Evolutionary conservation across 1,140 invertebrate species (phyloP).

Genomic region (Cherax quadricarinatus): DNA sequence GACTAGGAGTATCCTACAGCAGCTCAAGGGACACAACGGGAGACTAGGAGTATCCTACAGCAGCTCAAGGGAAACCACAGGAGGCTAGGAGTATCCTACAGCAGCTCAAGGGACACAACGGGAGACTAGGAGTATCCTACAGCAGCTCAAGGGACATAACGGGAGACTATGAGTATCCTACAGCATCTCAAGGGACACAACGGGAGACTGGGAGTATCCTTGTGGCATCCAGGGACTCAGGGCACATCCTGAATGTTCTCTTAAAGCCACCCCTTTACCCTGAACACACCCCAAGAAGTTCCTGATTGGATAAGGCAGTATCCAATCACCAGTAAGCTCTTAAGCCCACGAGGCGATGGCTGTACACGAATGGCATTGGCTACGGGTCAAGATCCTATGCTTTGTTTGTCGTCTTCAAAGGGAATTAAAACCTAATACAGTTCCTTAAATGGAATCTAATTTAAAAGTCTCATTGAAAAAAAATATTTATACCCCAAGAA

Average conservation of each 20-base stretch:
- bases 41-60: too few species aligned
- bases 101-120: neutral
- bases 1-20: too few species aligned
- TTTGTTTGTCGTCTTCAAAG: neutral
- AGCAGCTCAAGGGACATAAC: too few species aligned
- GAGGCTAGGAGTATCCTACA: neutral
- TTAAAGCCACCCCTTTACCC: too few species aligned
- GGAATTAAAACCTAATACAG: neutral
- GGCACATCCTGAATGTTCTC: neutral
- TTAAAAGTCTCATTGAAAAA: too few species aligned
- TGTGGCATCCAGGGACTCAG: too few species aligned
- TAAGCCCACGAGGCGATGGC: neutral
- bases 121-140: too few species aligned
- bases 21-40: too few species aligned
- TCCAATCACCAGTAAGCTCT: slow-evolving; percentile 10
- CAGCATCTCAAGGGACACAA: too few species aligned
- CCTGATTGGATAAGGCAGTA: slow-evolving; percentile 4
- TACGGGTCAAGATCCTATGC: neutral
- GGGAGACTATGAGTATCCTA: too few species aligned
- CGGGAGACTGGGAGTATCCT: too few species aligned
- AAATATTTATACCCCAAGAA: too few species aligned
- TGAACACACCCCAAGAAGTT: neutral
- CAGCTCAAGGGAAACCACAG: neutral
- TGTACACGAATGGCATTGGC: neutral
- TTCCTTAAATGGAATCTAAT: neutral